phyloP scores from a whole-genome alignment of 2,888 invertebrate species.

The Conops quadrifasciatus region DNA sequence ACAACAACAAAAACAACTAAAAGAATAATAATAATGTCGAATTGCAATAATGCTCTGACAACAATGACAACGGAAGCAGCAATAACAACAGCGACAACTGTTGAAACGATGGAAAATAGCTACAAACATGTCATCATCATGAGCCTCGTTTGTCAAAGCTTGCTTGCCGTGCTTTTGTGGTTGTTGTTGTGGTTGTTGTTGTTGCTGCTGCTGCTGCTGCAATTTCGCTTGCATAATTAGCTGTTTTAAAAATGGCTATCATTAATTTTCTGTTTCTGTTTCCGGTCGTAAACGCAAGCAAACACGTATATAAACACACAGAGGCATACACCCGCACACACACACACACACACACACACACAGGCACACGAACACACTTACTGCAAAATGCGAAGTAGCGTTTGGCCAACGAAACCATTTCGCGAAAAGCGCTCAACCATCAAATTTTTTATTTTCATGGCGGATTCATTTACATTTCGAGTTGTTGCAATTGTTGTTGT shows the following conservation, averaged over 20 bases:
- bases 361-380: neutral
- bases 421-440: neutral
- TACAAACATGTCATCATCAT: conserved; percentile 2
- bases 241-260: conserved; percentile 55
- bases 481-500: neutral
- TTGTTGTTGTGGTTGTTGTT: no score
- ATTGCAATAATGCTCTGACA: conserved; percentile 2
- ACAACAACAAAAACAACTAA: conserved; percentile 6
- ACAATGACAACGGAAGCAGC: neutral
- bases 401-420: neutral
- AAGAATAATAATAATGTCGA: neutral
- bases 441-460: conserved; percentile 1
- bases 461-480: neutral
- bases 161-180: neutral
- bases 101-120: no score
- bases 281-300: neutral
- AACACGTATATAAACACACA: neutral
- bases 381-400: neutral
- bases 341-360: conserved; percentile 1
- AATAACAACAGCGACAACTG: conserved; percentile 11
- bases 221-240: conserved; percentile 56
- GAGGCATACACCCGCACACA: neutral
- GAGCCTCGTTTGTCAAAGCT: conserved; percentile 20
- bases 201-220: conserved; percentile 36
- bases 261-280: conserved; percentile 49